Base-by-base conservation (phyloP, 2,797 vertebrate genomes). In the Anableps anableps region DNA sequence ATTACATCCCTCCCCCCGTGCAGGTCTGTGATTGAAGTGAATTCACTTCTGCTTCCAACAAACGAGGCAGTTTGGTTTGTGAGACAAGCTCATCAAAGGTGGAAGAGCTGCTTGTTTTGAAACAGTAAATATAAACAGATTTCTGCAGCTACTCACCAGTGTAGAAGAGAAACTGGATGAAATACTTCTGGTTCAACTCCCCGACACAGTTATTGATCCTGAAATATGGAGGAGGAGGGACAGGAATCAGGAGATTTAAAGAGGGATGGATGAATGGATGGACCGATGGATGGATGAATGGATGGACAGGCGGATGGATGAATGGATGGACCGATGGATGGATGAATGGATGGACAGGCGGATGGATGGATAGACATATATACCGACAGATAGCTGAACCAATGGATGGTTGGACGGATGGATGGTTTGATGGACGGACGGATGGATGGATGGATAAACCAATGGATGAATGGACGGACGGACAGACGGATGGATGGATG, bases 161-260 rank as follows among this genome's bases (percentile, higher is more conserved):
- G 81, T 97, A 97, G 82, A 97, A 97, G 58, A 97, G 96, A 80
- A 97, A 97, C 94, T 97, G 97, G 89, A 97, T 96, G 84, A 97
- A 97, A 79, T 96, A 97, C 81, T 97, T 97, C 91, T 97, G 97
- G 92, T 97, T 97, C 0, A 97, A 86, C 73, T 97, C 96, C 21
- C 96, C 96, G 0, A 97, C 95, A 43, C 97, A 97, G 81, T 96
- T 97, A 82, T 97, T 97, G 78, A 97, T 97, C 96, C 97, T 97
- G n/a, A 79, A 83, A 90, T 6, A 72, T 0, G 10, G 26, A n/a
- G 21, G 72, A 26, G 34, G 2, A 53, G n/a, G 31, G 21, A 64
- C 26, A 19, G 0, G 5, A 16, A 41, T 6, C 34, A 78, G n/a
- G n/a, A 50, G 23, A 71, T 38, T 0, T 62, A 8, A 6, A n/a